Percentiles rank a stretch among this genome's conserved stretches.
Conservation (phyloP, 2,113 vertebrate species). For the Heptranchias perlo region DNA sequence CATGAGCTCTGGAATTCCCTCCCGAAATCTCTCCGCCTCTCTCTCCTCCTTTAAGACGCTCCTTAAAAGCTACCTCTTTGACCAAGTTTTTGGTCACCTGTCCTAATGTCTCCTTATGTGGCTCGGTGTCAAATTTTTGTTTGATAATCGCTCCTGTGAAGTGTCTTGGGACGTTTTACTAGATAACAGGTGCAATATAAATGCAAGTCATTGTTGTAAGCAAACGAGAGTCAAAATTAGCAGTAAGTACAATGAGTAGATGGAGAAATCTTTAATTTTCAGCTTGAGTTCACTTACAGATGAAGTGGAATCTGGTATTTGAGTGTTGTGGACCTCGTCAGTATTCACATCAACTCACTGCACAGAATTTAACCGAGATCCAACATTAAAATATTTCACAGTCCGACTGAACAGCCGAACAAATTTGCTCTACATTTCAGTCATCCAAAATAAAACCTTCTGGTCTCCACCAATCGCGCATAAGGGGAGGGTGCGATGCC, state of each 20-base stretch:
- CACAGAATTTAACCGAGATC: constrained; percentile 38
- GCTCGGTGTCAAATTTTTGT: not conserved
- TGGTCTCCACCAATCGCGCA: constrained; percentile 83
- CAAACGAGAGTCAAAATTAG: not conserved
- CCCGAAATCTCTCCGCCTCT: not conserved
- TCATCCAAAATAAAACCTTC: constrained; percentile 90
- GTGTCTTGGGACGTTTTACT: not conserved
- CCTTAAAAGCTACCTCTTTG: no score
- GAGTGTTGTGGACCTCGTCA: not conserved
- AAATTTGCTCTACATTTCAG: constrained; percentile 74
- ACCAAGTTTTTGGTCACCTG: no score
- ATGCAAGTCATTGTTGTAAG: not conserved
- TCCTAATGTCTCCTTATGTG: no score
- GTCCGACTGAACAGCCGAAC: constrained; percentile 39
- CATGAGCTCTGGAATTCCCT: not conserved
- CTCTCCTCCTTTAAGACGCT: not conserved
- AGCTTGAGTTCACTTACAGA: not conserved
- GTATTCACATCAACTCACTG: constrained; percentile 27
- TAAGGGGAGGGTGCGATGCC: constrained; percentile 85
- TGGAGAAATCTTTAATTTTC: constrained; percentile 28
- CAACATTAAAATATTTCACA: constrained; percentile 42
- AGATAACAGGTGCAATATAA: not conserved
- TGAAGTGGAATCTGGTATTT: not conserved
- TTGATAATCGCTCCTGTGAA: not conserved
- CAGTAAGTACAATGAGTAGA: not conserved